A percentile compares a stretch with the other conserved stretches of the same genome.
phyloP scores from a whole-genome alignment of 2,888 invertebrate genomes.

The Himalopsyche japonica region DNA sequence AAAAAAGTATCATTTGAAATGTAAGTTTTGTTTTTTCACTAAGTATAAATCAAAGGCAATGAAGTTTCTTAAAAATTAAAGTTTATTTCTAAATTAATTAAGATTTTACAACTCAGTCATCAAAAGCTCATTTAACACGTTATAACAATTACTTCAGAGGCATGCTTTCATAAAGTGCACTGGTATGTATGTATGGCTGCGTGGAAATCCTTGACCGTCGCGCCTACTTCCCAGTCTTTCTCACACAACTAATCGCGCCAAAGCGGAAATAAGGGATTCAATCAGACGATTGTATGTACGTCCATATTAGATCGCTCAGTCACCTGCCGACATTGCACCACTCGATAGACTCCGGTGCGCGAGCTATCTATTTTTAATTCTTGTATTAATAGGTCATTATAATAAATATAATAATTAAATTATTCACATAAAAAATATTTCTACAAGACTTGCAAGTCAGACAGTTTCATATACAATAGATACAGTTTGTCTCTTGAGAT shows the following conservation, averaged over 20 bases:
- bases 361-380: neutral
- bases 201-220: neutral
- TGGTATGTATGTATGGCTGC: neutral
- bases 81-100: too few relatives aligned
- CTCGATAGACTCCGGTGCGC: neutral
- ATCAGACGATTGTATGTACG: neutral
- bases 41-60: too few relatives aligned
- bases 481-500: too few relatives aligned
- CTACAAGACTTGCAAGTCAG: too few relatives aligned
- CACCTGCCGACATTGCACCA: neutral
- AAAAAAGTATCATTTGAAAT: too few relatives aligned
- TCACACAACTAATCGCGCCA: neutral
- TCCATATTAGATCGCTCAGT: neutral
- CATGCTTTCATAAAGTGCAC: neutral
- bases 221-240: neutral
- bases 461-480: too few relatives aligned
- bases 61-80: too few relatives aligned
- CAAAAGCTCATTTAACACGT: neutral
- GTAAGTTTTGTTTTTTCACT: too few relatives aligned
- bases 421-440: too few relatives aligned
- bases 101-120: too few relatives aligned
- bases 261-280: neutral
- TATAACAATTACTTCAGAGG: neutral
- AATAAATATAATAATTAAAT: too few relatives aligned
- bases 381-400: too few relatives aligned